Evolutionary conservation across 2,888 invertebrate genomes (phyloP), one percentile per base, ranked within the genome.

Genomic region (Crossocerus cetratus): DNA sequence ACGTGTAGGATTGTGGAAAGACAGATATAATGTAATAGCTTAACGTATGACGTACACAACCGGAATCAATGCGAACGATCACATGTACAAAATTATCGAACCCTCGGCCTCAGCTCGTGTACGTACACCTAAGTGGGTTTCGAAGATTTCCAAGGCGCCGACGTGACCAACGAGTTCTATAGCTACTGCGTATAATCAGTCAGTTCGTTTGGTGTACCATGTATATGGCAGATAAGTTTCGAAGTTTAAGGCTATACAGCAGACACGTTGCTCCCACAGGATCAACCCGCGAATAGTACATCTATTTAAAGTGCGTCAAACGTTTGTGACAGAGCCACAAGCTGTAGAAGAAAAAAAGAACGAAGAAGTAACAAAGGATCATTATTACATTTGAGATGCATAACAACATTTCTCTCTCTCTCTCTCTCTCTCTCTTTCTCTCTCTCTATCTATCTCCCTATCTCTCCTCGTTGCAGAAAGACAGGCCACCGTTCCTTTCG

Each of bases 341-440:
- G n/a, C 20, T 23, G 23, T n/a, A 57, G 72, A 69, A 69, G 66
- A 66, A 65, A 69, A 64, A 64, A 69, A 78, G 67, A 80, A 79
- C 76, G 74, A 79, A 72, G 79, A 79, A 74, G 65, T 69, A 76
- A 74, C 72, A 76, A 69, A 76, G 68, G 66, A 64, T 58, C 61
- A 16, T 54, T 32, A 32, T 32, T 45, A 70, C 55, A 22, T 44
- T 61, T 59, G 57, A 54, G 43, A 75, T 65, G 58, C 42, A 22
- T 56, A 72, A 67, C 44, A 53, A 49, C 67, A 61, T 58, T 68
- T 78, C 70, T 71, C 69, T 74, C 70, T 72, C 63, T 72, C 65
- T 62, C 4, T 43, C 13, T 43, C 43, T 43, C 43, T 43, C 43
- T 43, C 43, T 8, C 4, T 43, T 43, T 43, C 43, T 43, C 43